A percentile compares a stretch with the other conserved stretches of the same genome.
Evolutionary conservation across 2,113 vertebrate genomes (phyloP).

Genomic region (Caretta caretta): DNA sequence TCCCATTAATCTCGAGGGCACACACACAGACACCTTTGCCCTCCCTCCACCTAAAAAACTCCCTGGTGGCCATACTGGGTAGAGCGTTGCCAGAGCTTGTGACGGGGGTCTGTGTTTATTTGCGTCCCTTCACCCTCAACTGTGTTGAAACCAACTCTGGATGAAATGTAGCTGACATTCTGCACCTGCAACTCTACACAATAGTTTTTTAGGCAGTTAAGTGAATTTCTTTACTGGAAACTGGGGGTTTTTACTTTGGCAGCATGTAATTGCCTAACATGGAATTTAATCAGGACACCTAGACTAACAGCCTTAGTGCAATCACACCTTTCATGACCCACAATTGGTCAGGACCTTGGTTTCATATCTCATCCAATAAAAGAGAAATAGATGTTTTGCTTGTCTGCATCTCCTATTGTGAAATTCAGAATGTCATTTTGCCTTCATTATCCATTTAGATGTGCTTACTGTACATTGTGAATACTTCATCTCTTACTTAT

Average conservation of each 20-base stretch:
- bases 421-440: background rate
- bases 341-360: background rate
- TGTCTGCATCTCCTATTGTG: background rate
- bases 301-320: background rate
- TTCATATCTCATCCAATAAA: background rate
- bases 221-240: constrained; percentile 31
- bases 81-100: background rate
- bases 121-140: background rate
- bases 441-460: background rate
- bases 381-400: background rate
- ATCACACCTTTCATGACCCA: background rate
- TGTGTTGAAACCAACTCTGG: background rate
- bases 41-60: background rate
- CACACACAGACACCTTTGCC: background rate
- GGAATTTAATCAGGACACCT: background rate
- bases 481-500: background rate
- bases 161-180: background rate
- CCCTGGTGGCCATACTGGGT: background rate
- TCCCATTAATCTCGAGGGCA: background rate
- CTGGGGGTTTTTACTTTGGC: background rate
- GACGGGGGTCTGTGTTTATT: background rate
- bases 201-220: background rate
- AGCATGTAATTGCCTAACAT: background rate
- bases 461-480: background rate
- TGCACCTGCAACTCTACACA: background rate